Evolutionary conservation across 2,797 vertebrate genomes (phyloP), one percentile per base, ranked within the genome.

Genomic region (Myripristis jacobus): DNA sequence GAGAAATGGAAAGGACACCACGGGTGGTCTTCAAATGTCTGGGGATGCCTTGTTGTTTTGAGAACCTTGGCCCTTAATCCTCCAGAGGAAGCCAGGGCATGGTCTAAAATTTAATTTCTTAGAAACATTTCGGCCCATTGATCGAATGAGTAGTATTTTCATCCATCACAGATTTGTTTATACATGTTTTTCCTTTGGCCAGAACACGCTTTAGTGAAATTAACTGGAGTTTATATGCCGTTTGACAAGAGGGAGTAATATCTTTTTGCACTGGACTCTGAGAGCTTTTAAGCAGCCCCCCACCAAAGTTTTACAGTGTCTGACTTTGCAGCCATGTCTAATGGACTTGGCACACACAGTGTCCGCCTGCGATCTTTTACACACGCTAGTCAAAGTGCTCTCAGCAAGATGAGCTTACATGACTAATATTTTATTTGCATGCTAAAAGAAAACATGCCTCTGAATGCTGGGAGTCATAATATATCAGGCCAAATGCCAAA

Each of bases 351-450:
- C 79, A 73, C 53, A 1, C 48, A 60, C 4, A 73, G 52, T 47
- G 53, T 57, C 70, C 21, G 47, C 54, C 62, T 66, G 41, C 5
- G 0, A 59, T 58, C 60, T 76, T 87, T 78, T 61, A 87, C 70
- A 74, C 78, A 56, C 44, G 8, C 76, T 75, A 80, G 82, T 86
- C 84, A 89, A 89, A 90, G 79, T 79, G 86, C 89, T 88, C 75
- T 88, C 82, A 88, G 82, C 70, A 63, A 91, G 81, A 90, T 87
- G 84, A 90, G 85, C 71, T 74, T 70, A 80, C 67, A 80, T 82
- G 77, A 89, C 79, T 69, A 74, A 90, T 84, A 75, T 79, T 85
- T 85, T 77, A 84, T 84, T 68, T 78, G 80, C 65, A 80, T 77
- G 82, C 46, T 43, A 73, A 79, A 54, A 46, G 41, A 80, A 66